Evolutionary conservation across 2,113 vertebrate species (phyloP).

Genomic region (Piliocolobus tephrosceles): DNA sequence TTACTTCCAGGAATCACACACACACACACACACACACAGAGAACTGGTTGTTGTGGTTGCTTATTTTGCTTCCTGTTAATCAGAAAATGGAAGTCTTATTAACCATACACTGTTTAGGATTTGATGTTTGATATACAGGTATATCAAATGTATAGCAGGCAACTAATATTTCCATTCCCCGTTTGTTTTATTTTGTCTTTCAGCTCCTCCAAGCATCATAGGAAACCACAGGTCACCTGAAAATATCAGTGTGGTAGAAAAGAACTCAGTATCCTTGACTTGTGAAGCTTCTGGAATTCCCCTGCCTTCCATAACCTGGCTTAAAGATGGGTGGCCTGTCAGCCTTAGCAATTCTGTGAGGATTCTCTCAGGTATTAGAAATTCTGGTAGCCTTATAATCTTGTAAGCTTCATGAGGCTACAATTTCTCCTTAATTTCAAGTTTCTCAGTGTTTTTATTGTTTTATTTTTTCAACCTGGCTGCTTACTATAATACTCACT

Average conservation of each 20-base stretch:
- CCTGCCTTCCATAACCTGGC: slow-evolving; percentile 92
- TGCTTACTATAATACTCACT: not conserved
- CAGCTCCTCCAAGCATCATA: slow-evolving; percentile 92
- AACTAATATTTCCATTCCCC: not conserved
- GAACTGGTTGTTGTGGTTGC: not conserved
- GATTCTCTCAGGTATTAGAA: slow-evolving; percentile 91
- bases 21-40: not conserved
- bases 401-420: not conserved
- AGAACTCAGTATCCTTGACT: slow-evolving; percentile 91
- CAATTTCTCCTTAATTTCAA: not conserved
- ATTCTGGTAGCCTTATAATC: not conserved
- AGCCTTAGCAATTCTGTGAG: slow-evolving; percentile 84
- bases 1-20: not conserved
- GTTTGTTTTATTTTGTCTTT: slow-evolving; percentile 19
- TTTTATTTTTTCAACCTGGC: slow-evolving; percentile 6
- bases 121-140: not conserved
- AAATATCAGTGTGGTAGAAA: slow-evolving; percentile 93
- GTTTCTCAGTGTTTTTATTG: not conserved
- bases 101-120: not conserved
- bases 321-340: slow-evolving; percentile 91
- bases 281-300: slow-evolving; percentile 97
- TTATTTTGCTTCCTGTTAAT: not conserved
- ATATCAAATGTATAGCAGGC: too few relatives aligned
- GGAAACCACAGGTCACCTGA: slow-evolving; percentile 86
- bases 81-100: not conserved